Base-by-base conservation (phyloP, 2,797 vertebrate species). In the Scleropages formosus region DNA sequence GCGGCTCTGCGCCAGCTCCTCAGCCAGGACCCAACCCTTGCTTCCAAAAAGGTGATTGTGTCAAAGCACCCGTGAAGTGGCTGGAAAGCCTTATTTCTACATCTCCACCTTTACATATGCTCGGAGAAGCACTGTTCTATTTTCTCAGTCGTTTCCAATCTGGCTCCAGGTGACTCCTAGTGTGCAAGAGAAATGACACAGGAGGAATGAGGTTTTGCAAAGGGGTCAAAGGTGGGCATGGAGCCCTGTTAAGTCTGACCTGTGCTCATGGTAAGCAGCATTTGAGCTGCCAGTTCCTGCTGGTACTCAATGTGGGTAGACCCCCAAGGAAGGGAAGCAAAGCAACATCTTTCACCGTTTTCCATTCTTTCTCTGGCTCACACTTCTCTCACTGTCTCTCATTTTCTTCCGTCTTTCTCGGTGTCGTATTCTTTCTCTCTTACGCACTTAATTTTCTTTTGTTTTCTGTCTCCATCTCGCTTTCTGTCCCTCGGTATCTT, bases 11-110 rank as follows among this genome's bases (percentile, higher is more conserved):
- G 75, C 12, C 73, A 22, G 70, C 85, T 90, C 74, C 86, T 91
- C 0, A 9, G 72, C 58, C 84, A 86, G 75, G 81, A 90, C 4
- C 85, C 87, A 0, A 31, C 78, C 4, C 86, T 90, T 1, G 79
- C 87, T 27, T 47, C 75, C 18, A 83, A 85, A 85, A 90, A 88
- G 83, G 86, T 87, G 75, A 90, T 92, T 80, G 85, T 68, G 70
- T 79, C 84, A 88, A 93, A 90, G 93, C 90, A 92, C 89, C 92
- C 92, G 91, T 92, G 92, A 92, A 92, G 92, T 92, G 87, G 89
- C 92, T 92, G 91, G 92, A 91, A 78, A 27, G 18, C 46, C 31
- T 56, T 61, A 72, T 9, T 20, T n/a, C 9, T 16, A 9, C 59
- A 4, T 22, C n/a, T 9, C 12, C n/a, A 3, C 53, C n/a, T 18